Conservation (phyloP, 2,113 vertebrate species). For the Paedocypris sp. region DNA sequence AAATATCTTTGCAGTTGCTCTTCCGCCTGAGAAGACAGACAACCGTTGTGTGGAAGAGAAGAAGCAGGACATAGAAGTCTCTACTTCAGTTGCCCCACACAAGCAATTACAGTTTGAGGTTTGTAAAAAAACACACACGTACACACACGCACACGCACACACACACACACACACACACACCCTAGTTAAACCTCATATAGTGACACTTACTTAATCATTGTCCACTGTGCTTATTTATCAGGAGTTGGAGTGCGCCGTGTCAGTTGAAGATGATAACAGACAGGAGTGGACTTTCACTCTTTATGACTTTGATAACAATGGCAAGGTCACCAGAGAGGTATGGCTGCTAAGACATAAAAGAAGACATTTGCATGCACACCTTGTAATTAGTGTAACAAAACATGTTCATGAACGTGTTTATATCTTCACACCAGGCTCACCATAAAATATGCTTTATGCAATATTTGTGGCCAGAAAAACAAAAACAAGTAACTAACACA, state of each 20-base stretch:
- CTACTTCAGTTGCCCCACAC: conserved; percentile 66
- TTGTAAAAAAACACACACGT: conserved; percentile 58
- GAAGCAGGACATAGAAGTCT: conserved; percentile 69
- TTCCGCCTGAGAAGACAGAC: conserved; percentile 87
- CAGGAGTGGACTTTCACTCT: conserved; percentile 99
- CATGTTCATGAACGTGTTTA: no score
- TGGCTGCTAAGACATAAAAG: conserved; percentile 31
- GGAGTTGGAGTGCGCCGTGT: conserved; percentile 96
- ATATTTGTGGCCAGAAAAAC: no score
- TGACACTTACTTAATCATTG: background rate
- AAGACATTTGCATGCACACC: no score
- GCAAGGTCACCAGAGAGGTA: conserved; percentile 97
- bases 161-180: background rate
- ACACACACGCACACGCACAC: background rate
- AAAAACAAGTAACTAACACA: no score
- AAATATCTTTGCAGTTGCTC: conserved; percentile 67
- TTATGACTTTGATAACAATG: conserved; percentile 97
- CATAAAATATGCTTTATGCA: no score
- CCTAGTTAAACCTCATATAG: no score
- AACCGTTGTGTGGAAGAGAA: conserved; percentile 79
- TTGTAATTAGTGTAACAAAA: no score
- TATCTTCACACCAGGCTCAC: no score
- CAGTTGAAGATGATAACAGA: conserved; percentile 91
- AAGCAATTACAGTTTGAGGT: conserved; percentile 97
- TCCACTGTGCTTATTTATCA: conserved; percentile 51